These are phyloP conservation scores for Aleiodes alternator DNA, from an alignment of 2,888 invertebrate genomes.

Conservation along the genomic window DNA sequence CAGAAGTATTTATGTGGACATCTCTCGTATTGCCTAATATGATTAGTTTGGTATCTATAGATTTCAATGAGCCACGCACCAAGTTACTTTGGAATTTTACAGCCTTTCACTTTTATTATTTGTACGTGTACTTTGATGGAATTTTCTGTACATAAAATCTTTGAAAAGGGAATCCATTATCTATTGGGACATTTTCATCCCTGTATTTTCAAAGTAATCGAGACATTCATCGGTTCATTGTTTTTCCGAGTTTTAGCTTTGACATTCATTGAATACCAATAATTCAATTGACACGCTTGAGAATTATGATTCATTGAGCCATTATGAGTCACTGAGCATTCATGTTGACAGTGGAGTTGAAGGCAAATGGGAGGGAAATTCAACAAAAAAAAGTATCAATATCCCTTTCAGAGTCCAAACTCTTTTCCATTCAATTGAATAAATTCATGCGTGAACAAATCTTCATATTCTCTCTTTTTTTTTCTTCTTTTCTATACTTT, in stretches of 20 bases:
- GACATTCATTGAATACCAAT: conserved; percentile 21
- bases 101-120: conserved; percentile 69
- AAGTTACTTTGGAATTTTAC: conserved; percentile 60
- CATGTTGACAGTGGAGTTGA: conserved; percentile 28
- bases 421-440: neutral
- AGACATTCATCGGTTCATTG: no score
- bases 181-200: no score
- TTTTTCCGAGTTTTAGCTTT: no score
- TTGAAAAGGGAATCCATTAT: no score
- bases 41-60: conserved; percentile 31
- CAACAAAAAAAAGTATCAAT: conserved; percentile 18
- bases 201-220: no score
- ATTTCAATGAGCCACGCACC: conserved; percentile 46
- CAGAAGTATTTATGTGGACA: conserved; percentile 34
- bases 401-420: neutral
- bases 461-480: conserved; percentile 6
- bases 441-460: conserved; percentile 1
- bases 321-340: conserved; percentile 16
- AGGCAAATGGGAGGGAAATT: neutral
- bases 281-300: conserved; percentile 20
- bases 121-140: conserved; percentile 39
- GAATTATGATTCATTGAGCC: conserved; percentile 17
- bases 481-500: neutral
- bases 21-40: conserved; percentile 38
- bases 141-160: neutral